These are phyloP conservation scores for Seriola dumerili DNA, from an alignment of 2,113 vertebrate species.

Conservation along the genomic window DNA sequence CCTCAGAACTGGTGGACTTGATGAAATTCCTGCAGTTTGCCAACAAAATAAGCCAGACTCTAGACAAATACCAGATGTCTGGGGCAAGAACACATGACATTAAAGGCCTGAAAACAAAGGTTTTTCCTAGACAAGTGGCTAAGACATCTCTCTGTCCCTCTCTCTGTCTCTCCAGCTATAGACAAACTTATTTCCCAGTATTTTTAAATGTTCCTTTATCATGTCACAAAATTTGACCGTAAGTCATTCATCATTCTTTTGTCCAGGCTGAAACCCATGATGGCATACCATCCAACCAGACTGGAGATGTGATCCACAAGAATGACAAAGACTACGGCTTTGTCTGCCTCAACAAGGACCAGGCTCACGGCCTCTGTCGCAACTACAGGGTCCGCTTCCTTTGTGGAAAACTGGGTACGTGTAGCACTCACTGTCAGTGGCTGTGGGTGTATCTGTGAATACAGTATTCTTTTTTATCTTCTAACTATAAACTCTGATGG, in stretches of 20 bases:
- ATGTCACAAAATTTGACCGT: not conserved
- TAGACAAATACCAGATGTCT: constrained; percentile 33
- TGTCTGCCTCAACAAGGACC: constrained; percentile 90
- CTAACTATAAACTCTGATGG: not conserved
- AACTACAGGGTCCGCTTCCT: constrained; percentile 95
- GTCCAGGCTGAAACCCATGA: constrained; percentile 88
- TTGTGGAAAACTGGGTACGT: constrained; percentile 93
- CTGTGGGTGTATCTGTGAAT: not conserved
- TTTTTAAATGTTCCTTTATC: not conserved
- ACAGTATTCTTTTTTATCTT: not conserved
- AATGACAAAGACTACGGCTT: constrained; percentile 91
- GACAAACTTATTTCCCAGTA: not conserved
- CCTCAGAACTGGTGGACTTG: not conserved
- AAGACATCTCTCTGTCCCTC: not conserved
- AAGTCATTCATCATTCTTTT: not conserved
- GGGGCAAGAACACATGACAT: constrained; percentile 1
- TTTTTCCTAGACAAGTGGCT: not conserved
- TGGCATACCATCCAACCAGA: constrained; percentile 84
- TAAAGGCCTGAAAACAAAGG: not conserved
- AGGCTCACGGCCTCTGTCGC: constrained; percentile 85
- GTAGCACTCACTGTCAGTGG: not conserved
- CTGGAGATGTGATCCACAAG: constrained; percentile 91
- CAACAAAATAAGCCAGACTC: constrained; percentile 7
- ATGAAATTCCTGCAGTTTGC: constrained; percentile 20
- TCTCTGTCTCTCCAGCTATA: not conserved